Base-by-base conservation (phyloP, 2,113 vertebrate species). In the Thamnophis sirtalis region DNA sequence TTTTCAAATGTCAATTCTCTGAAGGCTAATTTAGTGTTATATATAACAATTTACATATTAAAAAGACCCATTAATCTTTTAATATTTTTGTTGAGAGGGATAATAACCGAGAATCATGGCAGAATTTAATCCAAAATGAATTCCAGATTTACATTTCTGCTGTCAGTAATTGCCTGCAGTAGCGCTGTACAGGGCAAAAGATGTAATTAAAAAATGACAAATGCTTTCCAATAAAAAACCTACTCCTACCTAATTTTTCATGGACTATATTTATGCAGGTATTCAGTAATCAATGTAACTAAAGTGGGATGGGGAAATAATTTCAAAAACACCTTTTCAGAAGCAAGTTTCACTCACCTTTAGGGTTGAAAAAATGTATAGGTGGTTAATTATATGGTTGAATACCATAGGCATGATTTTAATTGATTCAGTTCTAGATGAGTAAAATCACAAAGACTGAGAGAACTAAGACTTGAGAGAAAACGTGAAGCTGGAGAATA, bases 41-140 rank as follows among this genome's bases (percentile, higher is more conserved):
- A 95, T 95, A 93, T 54, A 93, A 91, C 50, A 92, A 89, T 93
- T 95, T 92, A 60, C 86, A 92, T 84, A 90, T 88, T 91, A 84
- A 94, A 95, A 91, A 11, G 13, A 91, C 92, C 56, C 58, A 94
- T 90, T 93, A 95, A 91, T 95, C 60, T 33, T 95, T 94, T 84
- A 93, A 90, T 95, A 96, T 93, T 90, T 93, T 93, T 92, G 60
- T 93, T 96, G 92, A 63, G 88, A 80, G 56, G 54, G 90, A 84
- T 94, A 96, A 94, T 85, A 89, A 89, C 33, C 43, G 22, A 94
- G 91, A 94, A 68, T 92, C 91, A 91, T 85, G 93, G 55, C 13
- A 94, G 89, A 91, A 38, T 7, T 87, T 95, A 96, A 93, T 93
- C 89, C 93, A 92, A 93, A 96, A 94, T 87, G 92, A 93, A 92